Evolutionary conservation across 2,797 vertebrate species (phyloP).

Genomic region (Sphenopsis melanotis): DNA sequence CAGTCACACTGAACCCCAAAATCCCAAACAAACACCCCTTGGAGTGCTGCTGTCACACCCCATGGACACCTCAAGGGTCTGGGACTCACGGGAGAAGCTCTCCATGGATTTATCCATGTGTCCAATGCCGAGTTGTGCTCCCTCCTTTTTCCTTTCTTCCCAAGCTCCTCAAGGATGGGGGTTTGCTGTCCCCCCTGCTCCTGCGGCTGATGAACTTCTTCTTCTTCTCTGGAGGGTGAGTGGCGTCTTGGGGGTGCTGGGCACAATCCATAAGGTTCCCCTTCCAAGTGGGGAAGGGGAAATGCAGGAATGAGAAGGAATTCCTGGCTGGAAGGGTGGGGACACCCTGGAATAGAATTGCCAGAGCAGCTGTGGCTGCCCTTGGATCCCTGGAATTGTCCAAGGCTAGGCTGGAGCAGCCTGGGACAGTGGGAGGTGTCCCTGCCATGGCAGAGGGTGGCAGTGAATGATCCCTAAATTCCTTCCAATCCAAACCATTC

Average conservation of each 20-base stretch:
- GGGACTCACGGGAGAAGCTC: not conserved
- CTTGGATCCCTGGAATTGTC: too few species aligned
- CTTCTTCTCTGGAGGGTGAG: slow-evolving; percentile 87
- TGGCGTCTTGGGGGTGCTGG: rapidly evolving
- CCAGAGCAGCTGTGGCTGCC: too few species aligned
- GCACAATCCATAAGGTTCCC: rapidly evolving
- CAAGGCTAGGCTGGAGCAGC: too few species aligned
- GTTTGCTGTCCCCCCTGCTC: slow-evolving; percentile 82
- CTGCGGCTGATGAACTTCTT: slow-evolving; percentile 87
- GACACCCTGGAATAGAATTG: rapidly evolving
- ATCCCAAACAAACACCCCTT: too few species aligned
- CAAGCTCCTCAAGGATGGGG: slow-evolving; percentile 91
- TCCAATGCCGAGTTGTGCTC: rapidly evolving
- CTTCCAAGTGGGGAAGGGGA: not conserved
- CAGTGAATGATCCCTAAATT: not conserved
- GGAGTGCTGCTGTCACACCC: too few species aligned
- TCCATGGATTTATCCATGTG: not conserved
- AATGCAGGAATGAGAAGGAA: not conserved
- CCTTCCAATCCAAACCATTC: not conserved
- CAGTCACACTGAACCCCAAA: too few species aligned
- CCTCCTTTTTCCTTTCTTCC: not conserved
- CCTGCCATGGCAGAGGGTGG: too few species aligned
- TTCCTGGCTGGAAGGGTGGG: too few species aligned
- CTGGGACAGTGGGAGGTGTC: too few species aligned
- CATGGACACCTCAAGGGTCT: rapidly evolving